Base-by-base conservation (phyloP, 2,113 vertebrate genomes). In the Apeltes quadracus region DNA sequence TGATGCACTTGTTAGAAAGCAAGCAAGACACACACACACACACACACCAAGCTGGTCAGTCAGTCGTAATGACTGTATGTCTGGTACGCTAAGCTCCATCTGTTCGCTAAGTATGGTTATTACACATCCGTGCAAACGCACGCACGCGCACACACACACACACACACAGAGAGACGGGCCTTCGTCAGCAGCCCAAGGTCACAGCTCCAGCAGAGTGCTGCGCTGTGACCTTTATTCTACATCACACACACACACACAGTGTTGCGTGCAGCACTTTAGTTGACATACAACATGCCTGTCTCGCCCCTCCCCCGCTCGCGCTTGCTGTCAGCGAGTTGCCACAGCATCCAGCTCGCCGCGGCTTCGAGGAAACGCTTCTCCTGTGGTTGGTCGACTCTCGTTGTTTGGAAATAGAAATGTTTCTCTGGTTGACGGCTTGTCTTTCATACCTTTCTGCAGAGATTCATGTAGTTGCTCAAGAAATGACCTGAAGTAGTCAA, bases 71-170 rank as follows among this genome's bases (percentile, higher is more conserved):
- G 88, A 88, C 88, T 87, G 87, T 87, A 84, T 90, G 91, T 91
- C 91, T 90, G 84, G 68, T 89, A 79, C 82, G 87, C 82, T 92
- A 89, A 91, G 87, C 90, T 86, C 90, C 88, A 90, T 91, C 89
- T 91, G 90, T 89, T 91, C 88, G 61, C 88, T 90, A 90, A 92
- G 88, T 87, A 89, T 91, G 88, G 90, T 90, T 90, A 91, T 92
- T 88, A 90, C 81, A 86, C 75, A 82, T 36, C 50, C 83, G 76
- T 65, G 4, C 81, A 73, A 73, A 73, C 73, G 67, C 81, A 70
- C 76, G 43, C 29, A 46, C 41, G 9, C 41, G 8, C 36, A 38
- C 36, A 38, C 36, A 54, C 69, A 72, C 63, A 46, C 69, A 69
- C 69, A 11, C 23, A 14, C 44, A 20, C 32, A 4, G 10, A 44